phyloP scores from a whole-genome alignment of 2,888 invertebrate species.

The Ophion ventricosus region DNA sequence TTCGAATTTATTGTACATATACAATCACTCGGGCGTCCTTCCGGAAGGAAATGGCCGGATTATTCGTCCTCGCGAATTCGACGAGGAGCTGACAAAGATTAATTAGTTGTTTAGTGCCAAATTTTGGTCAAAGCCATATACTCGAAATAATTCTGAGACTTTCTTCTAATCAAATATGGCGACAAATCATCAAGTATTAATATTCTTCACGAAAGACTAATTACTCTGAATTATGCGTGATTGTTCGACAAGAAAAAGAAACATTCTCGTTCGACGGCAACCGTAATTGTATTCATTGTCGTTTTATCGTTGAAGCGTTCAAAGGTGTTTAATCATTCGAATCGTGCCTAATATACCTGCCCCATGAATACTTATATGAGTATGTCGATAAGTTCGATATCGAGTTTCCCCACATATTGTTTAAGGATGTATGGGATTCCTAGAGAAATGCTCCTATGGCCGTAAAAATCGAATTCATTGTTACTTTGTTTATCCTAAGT shows the following conservation, averaged over 20 bases:
- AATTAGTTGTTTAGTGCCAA: slow-evolving; percentile 58
- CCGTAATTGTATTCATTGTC: not conserved
- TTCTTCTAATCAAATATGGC: not conserved
- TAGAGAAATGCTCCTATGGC: not conserved
- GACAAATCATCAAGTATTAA: slow-evolving; percentile 14
- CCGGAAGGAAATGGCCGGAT: slow-evolving; percentile 6
- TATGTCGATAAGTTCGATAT: slow-evolving; percentile 32
- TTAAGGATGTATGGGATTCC: not conserved
- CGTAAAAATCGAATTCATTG: not conserved
- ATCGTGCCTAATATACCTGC: slow-evolving; percentile 31
- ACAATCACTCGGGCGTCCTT: slow-evolving; percentile 26
- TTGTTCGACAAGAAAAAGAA: not conserved
- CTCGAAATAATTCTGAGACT: slow-evolving; percentile 38
- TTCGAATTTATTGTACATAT: slow-evolving; percentile 56
- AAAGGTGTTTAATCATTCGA: slow-evolving; percentile 18
- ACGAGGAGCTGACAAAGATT: slow-evolving; percentile 39
- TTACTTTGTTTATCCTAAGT: not conserved
- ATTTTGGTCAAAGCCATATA: slow-evolving; percentile 45
- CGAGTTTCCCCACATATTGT: slow-evolving; percentile 5
- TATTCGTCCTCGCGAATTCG: slow-evolving; percentile 29
- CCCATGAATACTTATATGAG: slow-evolving; percentile 12
- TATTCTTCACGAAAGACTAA: slow-evolving; percentile 14
- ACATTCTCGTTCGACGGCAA: not conserved
- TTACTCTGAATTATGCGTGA: not conserved
- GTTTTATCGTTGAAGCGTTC: not conserved